Evolutionary conservation across 2,113 vertebrate species (phyloP), one percentile per base, ranked within the genome.

Genomic region (Halcyon malimbica): DNA sequence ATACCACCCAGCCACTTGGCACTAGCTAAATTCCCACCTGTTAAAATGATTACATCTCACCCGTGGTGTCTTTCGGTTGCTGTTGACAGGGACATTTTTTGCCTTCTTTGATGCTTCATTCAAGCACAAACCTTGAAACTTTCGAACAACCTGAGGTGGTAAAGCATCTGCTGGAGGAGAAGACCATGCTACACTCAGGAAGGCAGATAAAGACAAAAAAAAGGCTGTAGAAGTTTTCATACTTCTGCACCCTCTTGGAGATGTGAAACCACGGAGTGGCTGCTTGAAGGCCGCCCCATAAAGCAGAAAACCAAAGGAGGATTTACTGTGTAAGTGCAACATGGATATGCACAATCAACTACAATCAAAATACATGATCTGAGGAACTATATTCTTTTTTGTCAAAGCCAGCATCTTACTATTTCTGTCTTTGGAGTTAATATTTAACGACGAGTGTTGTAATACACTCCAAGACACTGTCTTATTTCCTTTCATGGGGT

Each of bases 401-500:
- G 0, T 57, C 16, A 15, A 74, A 81, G 70, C 25, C 26, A 84
- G 15, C 8, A 44, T 71, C 65, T 90, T 63, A 63, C 28, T 26
- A 13, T 62, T 90, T 75, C 73, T 92, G 9, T 48, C 80, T 79
- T 20, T 48, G 48, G 33, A 79, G 56, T 67, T 75, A 94, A 69
- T 92, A 70, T 86, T 95, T 90, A 86, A 90, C 48, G 39, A 83
- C 46, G 63, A 48, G 35, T 83, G 35, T 56, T 62, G 56, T 74
- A 87, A 71, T 28, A 51, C 13, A 46, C 29, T 51, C 76, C 23
- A 70, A 63, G n/a, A 87, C 31, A 60, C 67, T 81, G 54, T 39
- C n/a, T 60, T 63, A n/a, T 74, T 92, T 94, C 53, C 29, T 82
- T 96, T 91, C 65, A 46, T 88, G 46, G 41, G 57, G 89, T 74